phyloP scores from a whole-genome alignment of 2,888 invertebrate species.

The Lepeophtheirus nordmannii region DNA sequence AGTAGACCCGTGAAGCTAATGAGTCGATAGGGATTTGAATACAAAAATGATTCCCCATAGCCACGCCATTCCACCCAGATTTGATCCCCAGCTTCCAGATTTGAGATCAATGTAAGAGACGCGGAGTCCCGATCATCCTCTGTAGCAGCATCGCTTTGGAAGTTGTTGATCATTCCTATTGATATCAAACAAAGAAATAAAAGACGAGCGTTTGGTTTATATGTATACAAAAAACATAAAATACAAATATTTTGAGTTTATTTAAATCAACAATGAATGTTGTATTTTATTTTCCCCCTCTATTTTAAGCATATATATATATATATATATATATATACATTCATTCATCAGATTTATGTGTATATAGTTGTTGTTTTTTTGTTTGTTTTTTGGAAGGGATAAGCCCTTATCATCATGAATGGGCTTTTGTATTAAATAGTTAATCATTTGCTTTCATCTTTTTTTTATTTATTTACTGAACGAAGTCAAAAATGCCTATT shows the following conservation, averaged over 20 bases:
- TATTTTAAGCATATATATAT: no score
- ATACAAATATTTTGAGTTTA: neutral
- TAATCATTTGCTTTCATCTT: no score
- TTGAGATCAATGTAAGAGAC: constrained; percentile 4
- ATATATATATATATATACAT: no score
- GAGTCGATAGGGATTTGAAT: constrained; percentile 19
- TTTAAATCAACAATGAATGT: no score
- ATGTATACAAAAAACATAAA: neutral
- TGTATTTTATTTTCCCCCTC: no score
- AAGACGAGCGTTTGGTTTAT: neutral
- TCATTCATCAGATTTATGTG: no score
- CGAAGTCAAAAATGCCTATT: no score
- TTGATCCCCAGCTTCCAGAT: constrained; percentile 16
- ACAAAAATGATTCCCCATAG: constrained; percentile 20
- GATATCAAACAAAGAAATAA: neutral
- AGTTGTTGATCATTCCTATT: constrained; percentile 20
- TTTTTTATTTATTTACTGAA: no score
- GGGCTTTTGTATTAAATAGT: no score
- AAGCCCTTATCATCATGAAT: no score
- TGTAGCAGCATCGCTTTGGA: constrained; percentile 10
- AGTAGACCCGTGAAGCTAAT: constrained; percentile 17
- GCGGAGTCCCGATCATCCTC: constrained; percentile 17
- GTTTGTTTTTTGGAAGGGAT: no score
- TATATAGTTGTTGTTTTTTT: no score
- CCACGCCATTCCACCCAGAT: constrained; percentile 24